Evolutionary conservation across 2,113 vertebrate species (phyloP).

Genomic region (Fukomys damarensis): DNA sequence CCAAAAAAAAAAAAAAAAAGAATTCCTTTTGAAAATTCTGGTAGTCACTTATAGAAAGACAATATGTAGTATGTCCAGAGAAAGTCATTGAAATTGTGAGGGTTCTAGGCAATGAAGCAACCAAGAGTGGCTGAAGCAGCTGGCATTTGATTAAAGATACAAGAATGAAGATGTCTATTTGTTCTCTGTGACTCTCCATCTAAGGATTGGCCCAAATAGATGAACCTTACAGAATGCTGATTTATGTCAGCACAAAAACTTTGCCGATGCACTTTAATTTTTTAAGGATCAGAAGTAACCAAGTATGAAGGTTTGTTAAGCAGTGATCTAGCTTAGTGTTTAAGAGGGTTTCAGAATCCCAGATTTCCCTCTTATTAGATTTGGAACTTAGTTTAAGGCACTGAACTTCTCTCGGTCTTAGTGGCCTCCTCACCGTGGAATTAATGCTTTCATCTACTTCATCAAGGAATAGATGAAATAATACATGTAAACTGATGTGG

Average conservation of each 20-base stretch:
- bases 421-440: background rate
- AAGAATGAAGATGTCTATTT: background rate
- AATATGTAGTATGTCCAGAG: background rate
- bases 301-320: background rate
- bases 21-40: background rate
- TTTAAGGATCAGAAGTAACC: background rate
- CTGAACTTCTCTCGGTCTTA: background rate
- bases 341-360: background rate
- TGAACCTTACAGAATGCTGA: background rate
- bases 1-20: background rate
- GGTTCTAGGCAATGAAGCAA: background rate
- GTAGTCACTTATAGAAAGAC: background rate
- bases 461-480: background rate
- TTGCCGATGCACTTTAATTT: background rate
- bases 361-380: background rate
- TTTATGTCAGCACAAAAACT: constrained; percentile 43
- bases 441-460: background rate
- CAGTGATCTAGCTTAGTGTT: background rate
- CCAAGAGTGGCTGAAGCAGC: background rate
- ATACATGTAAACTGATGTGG: background rate
- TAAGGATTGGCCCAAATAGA: background rate
- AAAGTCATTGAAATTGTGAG: background rate
- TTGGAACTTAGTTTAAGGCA: background rate
- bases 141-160: background rate
- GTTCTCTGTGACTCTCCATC: background rate